A percentile compares a stretch with the other conserved stretches of the same genome.
phyloP scores from a whole-genome alignment of 1,140 invertebrate species.

The Idris sp. region DNA sequence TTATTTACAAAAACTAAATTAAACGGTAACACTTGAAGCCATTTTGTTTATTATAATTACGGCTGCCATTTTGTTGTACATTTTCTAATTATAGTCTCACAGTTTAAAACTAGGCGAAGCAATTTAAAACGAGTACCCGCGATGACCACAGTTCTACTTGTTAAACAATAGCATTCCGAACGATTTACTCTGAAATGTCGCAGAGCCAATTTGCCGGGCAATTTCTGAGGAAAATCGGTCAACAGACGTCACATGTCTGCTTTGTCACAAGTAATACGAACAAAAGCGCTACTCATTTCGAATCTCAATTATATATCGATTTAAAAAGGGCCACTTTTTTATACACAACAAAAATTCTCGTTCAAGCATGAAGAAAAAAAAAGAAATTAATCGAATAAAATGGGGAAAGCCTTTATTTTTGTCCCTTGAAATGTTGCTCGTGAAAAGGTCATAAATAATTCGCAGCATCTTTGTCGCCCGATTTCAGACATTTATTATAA shows the following conservation, averaged over 20 bases:
- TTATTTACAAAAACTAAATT: no score
- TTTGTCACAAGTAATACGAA: slow-evolving; percentile 53
- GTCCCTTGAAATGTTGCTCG: no score
- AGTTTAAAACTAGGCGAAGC: neutral
- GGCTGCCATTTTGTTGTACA: neutral
- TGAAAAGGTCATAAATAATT: no score
- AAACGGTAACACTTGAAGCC: no score
- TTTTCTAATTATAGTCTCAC: no score
- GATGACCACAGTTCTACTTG: slow-evolving; percentile 72
- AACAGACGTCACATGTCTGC: slow-evolving; percentile 66
- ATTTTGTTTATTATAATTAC: no score
- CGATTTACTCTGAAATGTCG: slow-evolving; percentile 73
- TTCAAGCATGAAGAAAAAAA: no score
- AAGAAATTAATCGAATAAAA: no score
- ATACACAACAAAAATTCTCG: no score
- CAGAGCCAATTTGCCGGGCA: slow-evolving; percentile 73
- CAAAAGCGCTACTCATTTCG: slow-evolving; percentile 45
- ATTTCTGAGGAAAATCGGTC: slow-evolving; percentile 77
- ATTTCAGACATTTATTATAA: slow-evolving; percentile 32
- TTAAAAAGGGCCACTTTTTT: slow-evolving; percentile 46
- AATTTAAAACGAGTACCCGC: slow-evolving; percentile 56
- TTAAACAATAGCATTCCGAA: slow-evolving; percentile 77
- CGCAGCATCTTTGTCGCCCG: neutral
- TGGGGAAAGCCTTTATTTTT: no score
- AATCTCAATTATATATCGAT: slow-evolving; percentile 49